Base-by-base conservation (phyloP, 2,888 invertebrate genomes). In the Scaeva pyrastri region DNA sequence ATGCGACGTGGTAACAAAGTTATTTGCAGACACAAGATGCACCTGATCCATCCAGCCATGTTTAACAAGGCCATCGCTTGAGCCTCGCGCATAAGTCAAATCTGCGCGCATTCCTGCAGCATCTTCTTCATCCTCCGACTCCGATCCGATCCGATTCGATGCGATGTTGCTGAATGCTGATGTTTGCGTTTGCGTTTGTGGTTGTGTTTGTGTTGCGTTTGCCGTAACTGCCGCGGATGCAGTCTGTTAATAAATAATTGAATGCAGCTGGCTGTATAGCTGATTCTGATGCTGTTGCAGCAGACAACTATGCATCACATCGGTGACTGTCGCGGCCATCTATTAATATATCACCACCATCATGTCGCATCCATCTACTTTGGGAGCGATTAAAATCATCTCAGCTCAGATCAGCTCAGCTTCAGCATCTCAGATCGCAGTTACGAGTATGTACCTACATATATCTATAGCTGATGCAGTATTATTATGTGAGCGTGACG, bases 211-310 rank as follows among this genome's bases (percentile, higher is more conserved):
- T 11, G 19, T 50, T 50, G 12, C 19, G 19, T 50, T 50, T 52
- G 52, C 52, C 26, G n/a, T 50, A 60, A 50, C 39, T 66, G 66
- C 79, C 60, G 43, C 70, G 77, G 86, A 86, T 86, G 86, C 82
- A 86, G 73, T 82, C 86, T 78, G 87, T 90, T 91, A 89, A 89
- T 90, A 90, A 90, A 91, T 90, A 90, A 90, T 90, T 90, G 90
- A 91, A 90, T 90, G 90, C 90, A 90, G 90, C 90, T 90, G 90
- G 90, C 90, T 90, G 90, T 91, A 66, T 7, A 39, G 39, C 10
- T 39, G 12, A 39, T 39, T 8, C 10, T 39, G 66, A 26, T 66
- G 66, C 90, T 23, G 90, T 90, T 72, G 71, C 50, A 68, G 79
- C 79, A 87, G 87, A 87, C 87, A 87, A 83, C 83, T 87, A 87